Evolutionary conservation across 2,797 vertebrate species (phyloP).

Genomic region (Phrynocephalus guinanensis): DNA sequence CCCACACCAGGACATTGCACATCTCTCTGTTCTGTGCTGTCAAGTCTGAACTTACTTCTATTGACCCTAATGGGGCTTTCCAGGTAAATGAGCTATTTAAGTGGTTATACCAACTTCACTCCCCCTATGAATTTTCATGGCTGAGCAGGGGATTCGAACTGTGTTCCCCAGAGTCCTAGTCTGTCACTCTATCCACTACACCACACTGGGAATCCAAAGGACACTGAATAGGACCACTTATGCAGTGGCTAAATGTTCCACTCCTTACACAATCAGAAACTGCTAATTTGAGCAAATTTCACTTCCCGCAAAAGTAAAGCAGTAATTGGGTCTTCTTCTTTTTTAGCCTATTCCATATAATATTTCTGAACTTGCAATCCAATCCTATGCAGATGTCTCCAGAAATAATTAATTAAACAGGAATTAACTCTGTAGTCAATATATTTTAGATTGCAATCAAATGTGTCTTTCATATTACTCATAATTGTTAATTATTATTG

Average conservation of each 20-base stretch:
- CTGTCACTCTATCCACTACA: too few relatives aligned
- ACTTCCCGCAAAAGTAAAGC: neutral
- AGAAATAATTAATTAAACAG: neutral
- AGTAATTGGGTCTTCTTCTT: neutral
- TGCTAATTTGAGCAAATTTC: conserved; percentile 3
- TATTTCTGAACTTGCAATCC: neutral
- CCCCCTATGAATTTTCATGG: too few relatives aligned
- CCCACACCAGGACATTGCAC: neutral
- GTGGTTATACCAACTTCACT: too few relatives aligned
- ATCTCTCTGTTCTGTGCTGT: too few relatives aligned
- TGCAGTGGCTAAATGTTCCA: neutral
- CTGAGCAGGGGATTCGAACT: too few relatives aligned
- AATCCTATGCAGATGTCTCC: neutral
- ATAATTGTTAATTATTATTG: conserved; percentile 3
- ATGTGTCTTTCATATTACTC: neutral
- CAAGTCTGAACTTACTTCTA: too few relatives aligned
- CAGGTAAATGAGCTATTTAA: too few relatives aligned
- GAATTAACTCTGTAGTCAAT: neutral
- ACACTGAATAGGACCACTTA: too few relatives aligned
- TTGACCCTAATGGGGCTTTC: too few relatives aligned
- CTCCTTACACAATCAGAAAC: neutral
- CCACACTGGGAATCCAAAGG: too few relatives aligned
- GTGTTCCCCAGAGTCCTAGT: too few relatives aligned
- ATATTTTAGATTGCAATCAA: neutral
- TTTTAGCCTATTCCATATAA: neutral